Evolutionary conservation across 2,888 invertebrate species (phyloP).

Genomic region (Aricia artaxerxes): DNA sequence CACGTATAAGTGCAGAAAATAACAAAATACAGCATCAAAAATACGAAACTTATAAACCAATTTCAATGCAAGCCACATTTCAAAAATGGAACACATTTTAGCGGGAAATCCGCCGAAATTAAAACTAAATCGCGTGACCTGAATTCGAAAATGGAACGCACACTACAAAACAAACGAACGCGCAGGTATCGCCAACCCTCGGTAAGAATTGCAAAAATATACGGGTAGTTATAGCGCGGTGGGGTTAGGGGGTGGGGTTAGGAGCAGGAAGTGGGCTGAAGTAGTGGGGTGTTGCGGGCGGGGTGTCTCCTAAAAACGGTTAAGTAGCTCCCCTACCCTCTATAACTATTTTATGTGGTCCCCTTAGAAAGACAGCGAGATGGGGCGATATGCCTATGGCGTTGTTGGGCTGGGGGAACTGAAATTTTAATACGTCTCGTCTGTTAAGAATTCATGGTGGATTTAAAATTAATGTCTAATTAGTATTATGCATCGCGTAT

Average conservation of each 20-base stretch:
- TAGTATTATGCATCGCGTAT: constrained; percentile 43
- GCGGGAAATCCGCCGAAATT: constrained; percentile 66
- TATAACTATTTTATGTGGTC: constrained; percentile 81
- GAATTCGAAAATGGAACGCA: constrained; percentile 65
- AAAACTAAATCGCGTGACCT: constrained; percentile 77
- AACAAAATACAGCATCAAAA: not conserved
- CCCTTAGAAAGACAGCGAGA: constrained; percentile 80
- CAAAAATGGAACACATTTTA: constrained; percentile 58
- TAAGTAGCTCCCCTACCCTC: constrained; percentile 78
- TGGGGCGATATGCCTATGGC: constrained; percentile 72
- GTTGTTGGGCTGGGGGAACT: constrained; percentile 67
- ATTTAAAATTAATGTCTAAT: constrained; percentile 78
- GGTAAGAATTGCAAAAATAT: constrained; percentile 79
- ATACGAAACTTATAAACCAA: constrained; percentile 32
- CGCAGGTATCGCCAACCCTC: constrained; percentile 74
- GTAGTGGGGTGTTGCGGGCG: constrained; percentile 70
- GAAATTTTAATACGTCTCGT: constrained; percentile 78
- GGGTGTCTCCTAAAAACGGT: constrained; percentile 81
- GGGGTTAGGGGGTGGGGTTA: constrained; percentile 54
- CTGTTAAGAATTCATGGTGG: constrained; percentile 76
- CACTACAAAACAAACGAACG: constrained; percentile 67
- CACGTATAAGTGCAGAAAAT: not conserved
- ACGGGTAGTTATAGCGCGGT: constrained; percentile 70
- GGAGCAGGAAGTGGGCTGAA: constrained; percentile 73
- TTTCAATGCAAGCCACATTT: constrained; percentile 52